A percentile compares a stretch with the other conserved stretches of the same genome.
These are phyloP conservation scores for Prosopocoilus inquinatus DNA, from an alignment of 2,888 invertebrate species.

Conservation along the genomic window DNA sequence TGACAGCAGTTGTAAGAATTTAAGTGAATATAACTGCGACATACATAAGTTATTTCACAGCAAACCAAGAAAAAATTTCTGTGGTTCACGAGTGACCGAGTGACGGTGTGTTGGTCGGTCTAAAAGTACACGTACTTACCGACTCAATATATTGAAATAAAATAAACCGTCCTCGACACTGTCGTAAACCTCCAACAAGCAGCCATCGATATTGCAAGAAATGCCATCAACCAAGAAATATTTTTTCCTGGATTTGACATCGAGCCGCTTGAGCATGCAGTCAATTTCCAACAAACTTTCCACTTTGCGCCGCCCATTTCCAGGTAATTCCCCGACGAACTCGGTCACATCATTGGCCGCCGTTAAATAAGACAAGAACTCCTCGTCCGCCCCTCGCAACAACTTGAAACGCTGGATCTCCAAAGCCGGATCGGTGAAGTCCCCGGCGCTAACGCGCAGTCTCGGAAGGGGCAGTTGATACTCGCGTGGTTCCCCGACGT, in stretches of 20 bases:
- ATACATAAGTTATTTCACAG: no score
- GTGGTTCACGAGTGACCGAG: no score
- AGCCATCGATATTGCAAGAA: neutral
- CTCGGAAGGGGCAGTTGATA: neutral
- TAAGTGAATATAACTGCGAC: no score
- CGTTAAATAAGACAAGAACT: neutral
- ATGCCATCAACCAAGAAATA: neutral
- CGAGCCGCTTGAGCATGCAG: neutral
- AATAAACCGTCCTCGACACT: neutral
- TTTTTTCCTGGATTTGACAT: neutral
- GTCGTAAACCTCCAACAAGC: neutral
- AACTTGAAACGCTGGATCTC: neutral
- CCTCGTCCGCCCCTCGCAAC: neutral
- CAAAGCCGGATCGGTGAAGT: neutral
- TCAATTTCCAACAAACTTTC: neutral
- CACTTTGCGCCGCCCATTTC: neutral
- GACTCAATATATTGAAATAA: neutral
- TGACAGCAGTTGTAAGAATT: no score
- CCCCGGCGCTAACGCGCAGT: neutral
- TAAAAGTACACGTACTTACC: neutral
- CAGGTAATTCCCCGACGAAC: neutral
- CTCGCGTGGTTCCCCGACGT: neutral
- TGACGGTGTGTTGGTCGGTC: no score
- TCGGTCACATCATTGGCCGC: neutral
- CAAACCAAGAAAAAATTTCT: no score